Percentiles rank a stretch among this genome's conserved stretches.
Conservation (phyloP, 2,888 invertebrate species). For the Lasioglossum malachurum region DNA sequence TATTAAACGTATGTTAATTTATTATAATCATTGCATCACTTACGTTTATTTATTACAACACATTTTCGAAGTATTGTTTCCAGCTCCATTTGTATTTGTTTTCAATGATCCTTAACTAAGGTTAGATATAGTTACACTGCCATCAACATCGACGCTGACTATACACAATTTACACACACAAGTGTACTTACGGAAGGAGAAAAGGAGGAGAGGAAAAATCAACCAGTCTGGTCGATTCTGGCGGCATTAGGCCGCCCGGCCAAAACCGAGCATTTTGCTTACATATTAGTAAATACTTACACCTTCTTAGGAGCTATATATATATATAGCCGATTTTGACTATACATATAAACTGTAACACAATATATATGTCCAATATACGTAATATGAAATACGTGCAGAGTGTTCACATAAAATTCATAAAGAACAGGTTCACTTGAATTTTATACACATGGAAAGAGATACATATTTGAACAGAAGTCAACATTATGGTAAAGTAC, state of each 20-base stretch:
- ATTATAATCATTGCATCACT: conserved; percentile 15
- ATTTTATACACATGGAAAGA: background rate
- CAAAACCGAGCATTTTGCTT: too few species aligned
- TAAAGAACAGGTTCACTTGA: background rate
- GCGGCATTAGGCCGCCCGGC: too few species aligned
- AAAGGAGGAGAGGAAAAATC: too few species aligned
- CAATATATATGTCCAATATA: background rate
- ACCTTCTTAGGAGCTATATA: background rate
- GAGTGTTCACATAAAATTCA: background rate
- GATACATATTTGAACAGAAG: background rate
- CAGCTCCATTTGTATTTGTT: conserved; percentile 73
- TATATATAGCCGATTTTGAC: conserved; percentile 2
- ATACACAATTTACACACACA: background rate
- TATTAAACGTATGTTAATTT: conserved; percentile 3
- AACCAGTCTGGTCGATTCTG: too few species aligned
- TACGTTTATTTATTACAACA: conserved; percentile 69
- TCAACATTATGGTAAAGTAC: background rate
- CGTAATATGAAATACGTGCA: background rate
- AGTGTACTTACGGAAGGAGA: too few species aligned
- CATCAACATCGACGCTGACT: background rate
- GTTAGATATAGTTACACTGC: conserved; percentile 33
- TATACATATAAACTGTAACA: background rate
- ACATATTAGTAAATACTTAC: background rate
- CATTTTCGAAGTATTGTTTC: conserved; percentile 70
- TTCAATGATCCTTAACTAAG: conserved; percentile 24